Percentiles rank a stretch among this genome's conserved stretches.
These are phyloP conservation scores for Dromaius novaehollandiae DNA, from an alignment of 2,113 vertebrate species.

Conservation along the genomic window DNA sequence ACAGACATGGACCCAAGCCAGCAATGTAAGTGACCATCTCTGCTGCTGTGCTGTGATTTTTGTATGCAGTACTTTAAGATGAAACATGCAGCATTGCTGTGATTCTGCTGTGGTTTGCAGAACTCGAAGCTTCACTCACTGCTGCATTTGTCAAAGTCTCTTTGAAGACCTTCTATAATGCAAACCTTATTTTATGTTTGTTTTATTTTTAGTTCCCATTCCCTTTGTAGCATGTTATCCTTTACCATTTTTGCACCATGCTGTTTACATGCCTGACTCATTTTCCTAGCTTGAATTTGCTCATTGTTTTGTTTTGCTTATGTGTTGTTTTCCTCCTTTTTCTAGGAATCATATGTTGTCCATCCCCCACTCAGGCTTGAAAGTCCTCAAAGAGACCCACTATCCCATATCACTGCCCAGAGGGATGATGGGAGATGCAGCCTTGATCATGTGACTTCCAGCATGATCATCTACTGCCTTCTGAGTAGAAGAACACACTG, in stretches of 20 bases:
- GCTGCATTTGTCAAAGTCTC: constrained; percentile 76
- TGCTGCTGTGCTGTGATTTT: constrained; percentile 18
- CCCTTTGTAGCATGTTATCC: constrained; percentile 75
- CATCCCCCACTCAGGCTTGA: constrained; percentile 99
- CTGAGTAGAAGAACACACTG: constrained; percentile 93
- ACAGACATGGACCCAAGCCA: constrained; percentile 98
- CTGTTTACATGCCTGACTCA: constrained; percentile 80
- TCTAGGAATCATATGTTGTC: constrained; percentile 99
- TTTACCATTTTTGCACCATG: constrained; percentile 78
- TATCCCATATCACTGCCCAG: constrained; percentile 96
- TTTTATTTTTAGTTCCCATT: constrained; percentile 67
- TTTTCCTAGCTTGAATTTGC: constrained; percentile 87
- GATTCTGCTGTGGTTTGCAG: constrained; percentile 73
- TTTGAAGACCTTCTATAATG: constrained; percentile 83
- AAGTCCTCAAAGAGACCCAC: constrained; percentile 99
- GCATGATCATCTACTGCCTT: constrained; percentile 92
- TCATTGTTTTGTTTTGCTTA: constrained; percentile 97
- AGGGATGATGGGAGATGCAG: constrained; percentile 96
- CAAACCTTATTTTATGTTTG: constrained; percentile 61
- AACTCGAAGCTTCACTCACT: constrained; percentile 61
- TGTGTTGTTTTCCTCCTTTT: constrained; percentile 99
- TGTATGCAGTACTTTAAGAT: not conserved
- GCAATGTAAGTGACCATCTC: constrained; percentile 92
- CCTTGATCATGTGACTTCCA: constrained; percentile 94
- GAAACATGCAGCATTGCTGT: constrained; percentile 81